Evolutionary conservation across 2,888 invertebrate species (phyloP), one percentile per base, ranked within the genome.

Genomic region (Pteria penguin): DNA sequence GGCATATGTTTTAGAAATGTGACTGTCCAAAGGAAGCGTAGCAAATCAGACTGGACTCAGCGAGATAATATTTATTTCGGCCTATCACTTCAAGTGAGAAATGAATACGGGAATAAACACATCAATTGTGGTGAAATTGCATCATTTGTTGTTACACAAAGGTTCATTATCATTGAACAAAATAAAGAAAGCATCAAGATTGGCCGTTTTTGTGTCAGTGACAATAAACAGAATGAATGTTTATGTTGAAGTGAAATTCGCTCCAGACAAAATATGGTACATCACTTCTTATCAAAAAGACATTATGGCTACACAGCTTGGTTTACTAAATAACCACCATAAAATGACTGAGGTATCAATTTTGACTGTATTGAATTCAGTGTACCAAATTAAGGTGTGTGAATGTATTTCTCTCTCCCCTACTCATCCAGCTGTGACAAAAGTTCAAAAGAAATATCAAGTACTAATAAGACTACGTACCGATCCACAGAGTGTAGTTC

Each of bases 41-140:
- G 57, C 32, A 22, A 68, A 33, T 32, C 33, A 8, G 36, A 68
- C 22, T 68, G 68, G 68, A 68, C 68, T 2, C 4, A 14, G 26
- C 57, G 26, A 58, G 8, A 14, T 18, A 55, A 54, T 4, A 36
- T 33, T 11, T 68, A 58, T 33, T 32, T 58, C 11, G 68, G 68
- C 24, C 29, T 68, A 32, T 4, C 32, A 33, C 58, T 55, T 14
- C 11, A 33, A 32, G n/a, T 4, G 24, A 36, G 3, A 4, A 29
- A 27, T 32, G 14, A 22, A 2, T 14, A 5, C 24, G 58, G 14
- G 45, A 36, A 14, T 36, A 36, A 14, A 14, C 45, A 5, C 45
- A 36, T 36, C 14, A 14, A 32, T 18, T 33, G 57, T 1, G 22
- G 36, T 1, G 27, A 32, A 36, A 32, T 3, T 55, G 31, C 45